Evolutionary conservation across 64 coral and sea anemone genomes (phyloP).

Genomic region (Acropora yongei): DNA sequence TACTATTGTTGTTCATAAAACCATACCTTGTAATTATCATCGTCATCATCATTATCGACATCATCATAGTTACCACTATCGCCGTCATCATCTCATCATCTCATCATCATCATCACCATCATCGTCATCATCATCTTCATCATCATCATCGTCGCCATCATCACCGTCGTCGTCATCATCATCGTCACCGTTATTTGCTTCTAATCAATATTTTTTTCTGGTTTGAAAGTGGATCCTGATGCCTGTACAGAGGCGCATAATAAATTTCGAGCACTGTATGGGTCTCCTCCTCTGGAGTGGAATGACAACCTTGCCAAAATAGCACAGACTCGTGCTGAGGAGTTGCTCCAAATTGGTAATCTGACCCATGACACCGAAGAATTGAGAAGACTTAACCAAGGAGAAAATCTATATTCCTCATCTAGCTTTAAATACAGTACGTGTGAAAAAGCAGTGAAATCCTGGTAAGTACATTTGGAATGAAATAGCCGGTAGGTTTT

Average conservation of each 20-base stretch:
- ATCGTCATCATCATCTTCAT: too few relatives aligned
- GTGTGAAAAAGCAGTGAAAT: conserved; percentile 29
- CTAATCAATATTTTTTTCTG: neutral
- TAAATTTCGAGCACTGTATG: conserved; percentile 26
- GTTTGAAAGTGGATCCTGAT: neutral
- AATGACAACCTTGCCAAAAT: neutral
- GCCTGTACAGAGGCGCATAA: conserved; percentile 48
- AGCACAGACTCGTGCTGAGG: conserved; percentile 20
- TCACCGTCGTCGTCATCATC: too few relatives aligned
- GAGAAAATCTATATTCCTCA: conserved; percentile 41
- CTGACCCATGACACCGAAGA: neutral
- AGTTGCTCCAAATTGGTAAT: neutral
- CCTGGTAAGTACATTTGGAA: conserved; percentile 12
- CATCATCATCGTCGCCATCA: too few relatives aligned
- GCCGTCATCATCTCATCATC: too few relatives aligned
- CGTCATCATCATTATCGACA: too few relatives aligned
- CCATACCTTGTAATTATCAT: too few relatives aligned
- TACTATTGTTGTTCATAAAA: too few relatives aligned
- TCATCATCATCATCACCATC: too few relatives aligned
- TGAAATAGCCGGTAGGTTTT: too few relatives aligned
- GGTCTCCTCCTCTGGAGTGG: conserved; percentile 26
- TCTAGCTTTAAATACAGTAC: neutral
- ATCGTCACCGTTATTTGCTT: too few relatives aligned
- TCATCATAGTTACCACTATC: too few relatives aligned
- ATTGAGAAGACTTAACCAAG: neutral